Base-by-base conservation (phyloP, 1,140 invertebrate species). In the Pseudoatta argentina region DNA sequence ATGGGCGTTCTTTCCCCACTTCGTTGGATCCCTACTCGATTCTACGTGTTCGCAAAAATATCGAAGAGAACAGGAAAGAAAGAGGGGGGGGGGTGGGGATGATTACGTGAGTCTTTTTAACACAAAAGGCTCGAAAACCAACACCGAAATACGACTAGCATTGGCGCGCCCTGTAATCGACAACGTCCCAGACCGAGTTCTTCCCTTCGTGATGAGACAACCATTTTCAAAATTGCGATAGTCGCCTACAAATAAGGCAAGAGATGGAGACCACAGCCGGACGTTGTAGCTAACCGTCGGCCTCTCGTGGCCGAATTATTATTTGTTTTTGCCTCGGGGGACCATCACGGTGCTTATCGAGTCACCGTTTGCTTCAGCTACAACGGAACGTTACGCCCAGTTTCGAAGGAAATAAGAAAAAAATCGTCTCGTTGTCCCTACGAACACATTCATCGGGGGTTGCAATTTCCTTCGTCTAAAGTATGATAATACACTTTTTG, bases 71-170 rank as follows among this genome's bases (percentile, higher is more conserved):
- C 39, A 51, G 66, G 39, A 27, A 18, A 51, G 39, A 27, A 30
- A 30, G 66, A 21, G 21, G 21, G 7, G 30, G 7, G 12, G 4
- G 57, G 61, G 79, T 34, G 61, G 76, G 59, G 91, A 95, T 95
- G 94, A 95, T 95, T 95, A 94, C 93, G 94, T 92, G 94, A 94
- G 94, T 95, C 95, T 95, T 95, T 95, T 95, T 95, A 95, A 95
- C 95, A 95, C 95, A 95, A 95, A 95, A 95, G 95, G 95, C 94
- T 95, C 95, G 95, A 95, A 95, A 95, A 95, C 95, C 95, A 95
- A 95, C 95, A 95, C 95, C 93, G 94, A 94, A 95, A 95, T 95
- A 94, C 93, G 94, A 93, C 92, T 93, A 93, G 89, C 85, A 75
- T 90, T 76, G 78, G 90, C 91, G 94, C 90, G 95, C 95, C 95